Evolutionary conservation across 2,113 vertebrate genomes (phyloP).

Genomic region (Illadopsis cleaveri): DNA sequence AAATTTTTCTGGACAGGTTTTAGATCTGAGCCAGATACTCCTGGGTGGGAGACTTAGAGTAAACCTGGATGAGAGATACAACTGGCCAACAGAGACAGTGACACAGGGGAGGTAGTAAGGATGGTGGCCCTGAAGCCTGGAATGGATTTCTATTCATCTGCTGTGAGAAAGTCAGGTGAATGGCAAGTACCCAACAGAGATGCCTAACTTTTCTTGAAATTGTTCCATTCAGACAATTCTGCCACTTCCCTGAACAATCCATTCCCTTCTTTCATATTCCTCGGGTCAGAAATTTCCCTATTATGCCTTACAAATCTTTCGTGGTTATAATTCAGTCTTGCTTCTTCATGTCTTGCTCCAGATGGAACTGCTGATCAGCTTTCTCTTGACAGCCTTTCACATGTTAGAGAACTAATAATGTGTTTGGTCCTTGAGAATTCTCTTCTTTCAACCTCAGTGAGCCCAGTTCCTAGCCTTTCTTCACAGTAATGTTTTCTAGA

Average conservation of each 20-base stretch:
- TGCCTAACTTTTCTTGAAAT: neutral
- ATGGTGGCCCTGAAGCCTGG: fast-evolving
- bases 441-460: neutral
- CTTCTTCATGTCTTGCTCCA: neutral
- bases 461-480: neutral
- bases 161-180: neutral
- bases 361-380: neutral
- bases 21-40: neutral
- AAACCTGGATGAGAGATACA: neutral
- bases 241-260: neutral
- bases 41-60: neutral
- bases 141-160: neutral
- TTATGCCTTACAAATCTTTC: neutral
- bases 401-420: neutral
- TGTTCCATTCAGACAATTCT: neutral
- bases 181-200: neutral
- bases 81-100: neutral
- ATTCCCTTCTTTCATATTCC: neutral
- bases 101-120: neutral
- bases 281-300: neutral
- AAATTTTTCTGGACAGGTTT: neutral
- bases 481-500: neutral
- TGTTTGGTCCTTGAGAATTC: neutral
- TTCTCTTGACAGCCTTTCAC: neutral
- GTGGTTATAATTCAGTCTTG: neutral